Percentiles rank a stretch among this genome's conserved stretches.
Conservation (phyloP, 2,888 invertebrate species). For the Cordylochernes scorpioides region DNA sequence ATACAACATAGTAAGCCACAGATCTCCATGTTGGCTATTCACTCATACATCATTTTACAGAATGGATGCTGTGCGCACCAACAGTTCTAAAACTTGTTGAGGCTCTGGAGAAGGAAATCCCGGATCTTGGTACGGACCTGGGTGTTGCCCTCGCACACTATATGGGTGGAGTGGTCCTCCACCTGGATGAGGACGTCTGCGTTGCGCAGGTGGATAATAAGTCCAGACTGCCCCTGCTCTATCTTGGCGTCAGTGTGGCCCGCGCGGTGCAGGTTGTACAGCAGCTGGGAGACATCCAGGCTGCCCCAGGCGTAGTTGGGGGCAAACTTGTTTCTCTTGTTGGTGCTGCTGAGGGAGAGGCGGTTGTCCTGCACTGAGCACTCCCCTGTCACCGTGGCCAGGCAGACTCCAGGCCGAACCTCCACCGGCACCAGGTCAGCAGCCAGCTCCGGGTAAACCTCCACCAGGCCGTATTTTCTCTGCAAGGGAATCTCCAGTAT, state of each 20-base stretch:
- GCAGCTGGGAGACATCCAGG: constrained; percentile 48
- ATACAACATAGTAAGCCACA: no score
- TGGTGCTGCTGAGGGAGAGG: no score
- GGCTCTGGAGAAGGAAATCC: constrained; percentile 44
- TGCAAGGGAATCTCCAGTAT: no score
- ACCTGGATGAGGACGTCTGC: constrained; percentile 69
- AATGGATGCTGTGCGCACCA: no score
- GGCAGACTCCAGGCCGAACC: constrained; percentile 38
- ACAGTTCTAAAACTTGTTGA: constrained; percentile 23
- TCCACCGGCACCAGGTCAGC: constrained; percentile 32
- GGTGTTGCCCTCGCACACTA: constrained; percentile 57
- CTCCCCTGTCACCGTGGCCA: constrained; percentile 46
- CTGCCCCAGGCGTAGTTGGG: constrained; percentile 42
- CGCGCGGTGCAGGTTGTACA: no score
- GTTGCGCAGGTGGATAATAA: constrained; percentile 29
- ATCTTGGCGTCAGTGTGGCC: no score
- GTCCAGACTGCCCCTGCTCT: no score
- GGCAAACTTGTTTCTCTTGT: no score
- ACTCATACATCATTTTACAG: no score
- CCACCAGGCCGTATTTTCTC: no score
- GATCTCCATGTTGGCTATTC: no score
- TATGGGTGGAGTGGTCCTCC: constrained; percentile 65
- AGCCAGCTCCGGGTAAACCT: no score
- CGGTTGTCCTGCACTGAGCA: constrained; percentile 52
- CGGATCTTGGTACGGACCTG: constrained; percentile 43